A percentile compares a stretch with the other conserved stretches of the same genome.
phyloP scores from a whole-genome alignment of 1,140 invertebrate genomes.

The Drosophila kurseongensis region DNA sequence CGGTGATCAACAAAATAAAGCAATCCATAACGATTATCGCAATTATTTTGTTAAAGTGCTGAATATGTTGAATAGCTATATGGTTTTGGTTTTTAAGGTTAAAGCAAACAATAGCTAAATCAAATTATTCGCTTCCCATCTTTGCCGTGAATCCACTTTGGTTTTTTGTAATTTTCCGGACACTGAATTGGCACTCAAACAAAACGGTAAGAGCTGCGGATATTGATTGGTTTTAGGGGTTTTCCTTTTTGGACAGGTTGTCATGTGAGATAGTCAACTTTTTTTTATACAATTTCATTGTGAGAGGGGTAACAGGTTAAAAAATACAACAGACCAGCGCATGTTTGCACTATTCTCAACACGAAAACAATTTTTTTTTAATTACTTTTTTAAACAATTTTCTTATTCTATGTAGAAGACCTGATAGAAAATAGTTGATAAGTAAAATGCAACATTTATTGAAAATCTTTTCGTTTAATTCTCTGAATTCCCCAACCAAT shows the following conservation, averaged over 20 bases:
- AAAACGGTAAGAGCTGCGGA: slow-evolving; percentile 27
- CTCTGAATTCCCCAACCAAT: no score
- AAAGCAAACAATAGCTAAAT: slow-evolving; percentile 32
- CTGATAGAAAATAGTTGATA: no score
- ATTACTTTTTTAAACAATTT: no score
- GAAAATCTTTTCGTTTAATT: no score
- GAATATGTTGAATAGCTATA: neutral
- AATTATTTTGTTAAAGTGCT: slow-evolving; percentile 5
- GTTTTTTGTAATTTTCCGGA: slow-evolving; percentile 19
- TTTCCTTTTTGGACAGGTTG: slow-evolving; percentile 13
- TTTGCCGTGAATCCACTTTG: neutral
- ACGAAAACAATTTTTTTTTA: neutral
- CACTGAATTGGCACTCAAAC: slow-evolving; percentile 31
- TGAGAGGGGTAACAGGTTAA: neutral
- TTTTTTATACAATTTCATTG: slow-evolving; percentile 7
- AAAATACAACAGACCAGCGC: slow-evolving; percentile 7
- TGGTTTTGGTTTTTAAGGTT: slow-evolving; percentile 11
- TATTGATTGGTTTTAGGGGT: slow-evolving; percentile 47
- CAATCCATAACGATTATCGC: slow-evolving; percentile 36
- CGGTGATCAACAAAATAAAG: slow-evolving; percentile 3
- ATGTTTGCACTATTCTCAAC: slow-evolving; percentile 19
- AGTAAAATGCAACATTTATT: no score
- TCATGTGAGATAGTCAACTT: neutral
- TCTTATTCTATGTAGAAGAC: no score
- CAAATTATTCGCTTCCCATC: slow-evolving; percentile 37